Evolutionary conservation across 2,888 invertebrate genomes (phyloP), one percentile per base, ranked within the genome.

Genomic region (Diadromus collaris): DNA sequence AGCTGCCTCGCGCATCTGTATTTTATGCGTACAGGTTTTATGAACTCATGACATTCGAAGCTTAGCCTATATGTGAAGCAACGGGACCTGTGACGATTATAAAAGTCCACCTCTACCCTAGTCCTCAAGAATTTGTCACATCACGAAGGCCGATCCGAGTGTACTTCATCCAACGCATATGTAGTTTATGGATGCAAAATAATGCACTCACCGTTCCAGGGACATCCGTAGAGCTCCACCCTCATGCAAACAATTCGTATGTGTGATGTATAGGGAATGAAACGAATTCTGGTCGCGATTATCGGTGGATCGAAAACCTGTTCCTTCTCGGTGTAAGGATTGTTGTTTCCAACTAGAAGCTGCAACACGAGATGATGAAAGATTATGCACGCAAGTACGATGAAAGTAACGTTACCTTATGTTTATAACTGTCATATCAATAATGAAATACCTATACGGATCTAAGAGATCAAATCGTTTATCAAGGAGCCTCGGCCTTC

Each of bases 181-280:
- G 13, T 13, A 54, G 34, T 67, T 78, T 46, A 64, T 56, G 48
- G 21, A 38, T 41, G 58, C 19, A 19, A 41, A 6, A 5, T 6
- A 16, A 10, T 4, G 84, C 85, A 92, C 93, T 94, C 90, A 96
- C 96, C 95, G 91, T 92, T 93, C 94, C 95, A 96, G 83, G 92
- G 92, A 91, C 97, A 97, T 76, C 97, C 97, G 83, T 95, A 94
- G 83, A 97, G 92, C 91, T 97, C 97, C 65, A 96, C 94, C 81
- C 97, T 92, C 93, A 97, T 93, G 90, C 97, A 97, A 81, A 96
- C 95, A 5, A 95, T 96, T 79, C 96, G 92, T 83, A 95, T 94
- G 88, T 95, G 95, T 78, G 94, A 93, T 81, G 95, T 95, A 91
- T 95, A 95, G 9, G 97, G 97, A 86, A 96, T 93, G 88, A 97